These are phyloP conservation scores for Atta texana DNA, from an alignment of 1,140 invertebrate genomes.

Conservation along the genomic window DNA sequence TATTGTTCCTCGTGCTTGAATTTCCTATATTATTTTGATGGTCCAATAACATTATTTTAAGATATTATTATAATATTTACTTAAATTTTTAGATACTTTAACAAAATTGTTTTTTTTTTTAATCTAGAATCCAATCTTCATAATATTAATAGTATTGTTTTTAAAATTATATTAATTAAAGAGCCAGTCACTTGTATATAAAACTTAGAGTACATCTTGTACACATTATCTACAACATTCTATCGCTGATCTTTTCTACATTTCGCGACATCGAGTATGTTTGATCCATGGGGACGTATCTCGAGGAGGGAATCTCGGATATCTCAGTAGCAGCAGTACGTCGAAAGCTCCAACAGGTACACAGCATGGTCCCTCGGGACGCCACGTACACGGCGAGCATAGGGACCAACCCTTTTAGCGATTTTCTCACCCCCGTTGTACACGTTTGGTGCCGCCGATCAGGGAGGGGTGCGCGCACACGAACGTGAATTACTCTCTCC, in stretches of 20 bases:
- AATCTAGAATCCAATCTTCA: background rate
- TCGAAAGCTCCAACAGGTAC: slow-evolving; percentile 64
- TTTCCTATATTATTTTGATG: too few relatives aligned
- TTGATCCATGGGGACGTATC: slow-evolving; percentile 42
- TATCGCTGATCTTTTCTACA: background rate
- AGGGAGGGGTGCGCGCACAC: slow-evolving; percentile 16
- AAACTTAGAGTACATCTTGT: background rate
- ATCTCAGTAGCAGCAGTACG: slow-evolving; percentile 8
- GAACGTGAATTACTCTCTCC: slow-evolving; percentile 47
- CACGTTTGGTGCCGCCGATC: background rate
- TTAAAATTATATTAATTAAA: background rate
- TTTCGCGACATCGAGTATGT: slow-evolving; percentile 23
- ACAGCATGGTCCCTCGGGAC: slow-evolving; percentile 43
- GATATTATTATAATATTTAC: too few relatives aligned
- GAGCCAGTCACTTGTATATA: background rate
- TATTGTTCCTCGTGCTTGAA: too few relatives aligned
- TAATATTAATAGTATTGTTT: too few relatives aligned
- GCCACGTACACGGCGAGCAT: slow-evolving; percentile 39
- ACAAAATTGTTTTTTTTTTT: too few relatives aligned
- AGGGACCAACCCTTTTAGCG: slow-evolving; percentile 62
- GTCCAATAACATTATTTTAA: too few relatives aligned
- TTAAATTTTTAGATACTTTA: too few relatives aligned
- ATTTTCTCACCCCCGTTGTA: slow-evolving; percentile 52
- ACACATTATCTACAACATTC: background rate
- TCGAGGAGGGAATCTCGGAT: slow-evolving; percentile 17